phyloP scores from a whole-genome alignment of 2,797 vertebrate genomes.

The Psittacula derbiana region DNA sequence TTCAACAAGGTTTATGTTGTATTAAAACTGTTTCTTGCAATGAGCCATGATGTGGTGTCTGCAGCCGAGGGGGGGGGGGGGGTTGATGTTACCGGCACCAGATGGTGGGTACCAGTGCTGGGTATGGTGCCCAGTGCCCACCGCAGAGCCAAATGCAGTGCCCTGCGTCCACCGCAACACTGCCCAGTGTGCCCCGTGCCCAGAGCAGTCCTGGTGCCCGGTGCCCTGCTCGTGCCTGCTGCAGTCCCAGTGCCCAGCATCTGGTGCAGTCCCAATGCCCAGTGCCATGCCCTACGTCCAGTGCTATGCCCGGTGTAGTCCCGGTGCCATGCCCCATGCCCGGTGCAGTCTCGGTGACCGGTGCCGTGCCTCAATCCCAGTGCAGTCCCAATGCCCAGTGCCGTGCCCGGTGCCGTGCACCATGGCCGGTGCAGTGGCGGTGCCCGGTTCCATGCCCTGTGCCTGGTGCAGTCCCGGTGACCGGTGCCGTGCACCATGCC shows the following conservation, averaged over 20 bases:
- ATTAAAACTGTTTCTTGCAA: constrained; percentile 42
- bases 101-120: not conserved
- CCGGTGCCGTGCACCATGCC: too few relatives aligned
- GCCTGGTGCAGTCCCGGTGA: too few relatives aligned
- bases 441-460: too few relatives aligned
- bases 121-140: not conserved
- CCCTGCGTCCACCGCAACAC: not conserved
- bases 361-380: not conserved
- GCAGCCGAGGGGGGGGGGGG: not conserved
- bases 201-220: not conserved
- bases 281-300: not conserved
- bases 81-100: rapidly evolving
- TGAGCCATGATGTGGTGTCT: not conserved
- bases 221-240: not conserved
- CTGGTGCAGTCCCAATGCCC: not conserved
- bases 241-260: not conserved
- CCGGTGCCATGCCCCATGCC: not conserved
- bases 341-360: not conserved
- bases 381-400: not conserved
- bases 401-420: too few relatives aligned
- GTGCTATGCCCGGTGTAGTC: too few relatives aligned
- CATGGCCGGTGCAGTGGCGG: too few relatives aligned
- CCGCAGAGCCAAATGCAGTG: not conserved
- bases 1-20: not conserved
- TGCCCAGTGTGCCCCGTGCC: not conserved